Evolutionary conservation across 2,113 vertebrate species (phyloP).

Genomic region (Dendrocopos noguchii): DNA sequence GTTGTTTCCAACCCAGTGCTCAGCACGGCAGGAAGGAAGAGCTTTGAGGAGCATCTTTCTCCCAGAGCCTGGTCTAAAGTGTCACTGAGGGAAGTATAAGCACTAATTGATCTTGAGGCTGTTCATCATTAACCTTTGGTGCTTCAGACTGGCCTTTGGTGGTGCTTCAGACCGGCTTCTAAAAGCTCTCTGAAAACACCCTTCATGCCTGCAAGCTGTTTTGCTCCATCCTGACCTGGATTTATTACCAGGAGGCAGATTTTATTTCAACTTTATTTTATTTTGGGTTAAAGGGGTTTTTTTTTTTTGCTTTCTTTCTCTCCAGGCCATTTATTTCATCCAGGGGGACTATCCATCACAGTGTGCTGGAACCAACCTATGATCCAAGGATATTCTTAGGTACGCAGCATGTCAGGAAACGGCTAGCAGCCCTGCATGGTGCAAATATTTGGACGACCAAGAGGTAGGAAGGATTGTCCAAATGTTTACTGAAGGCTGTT

Average conservation of each 20-base stretch:
- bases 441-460: constrained; percentile 71
- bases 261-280: not conserved
- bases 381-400: constrained; percentile 31
- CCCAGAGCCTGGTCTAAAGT: not conserved
- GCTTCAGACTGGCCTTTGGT: not conserved
- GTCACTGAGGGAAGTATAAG: not conserved
- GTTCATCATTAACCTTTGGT: not conserved
- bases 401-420: constrained; percentile 46
- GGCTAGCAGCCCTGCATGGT: constrained; percentile 35
- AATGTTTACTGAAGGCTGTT: constrained; percentile 63
- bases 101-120: not conserved
- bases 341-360: constrained; percentile 3
- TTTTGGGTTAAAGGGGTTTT: too few species aligned
- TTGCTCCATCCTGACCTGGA: constrained; percentile 7
- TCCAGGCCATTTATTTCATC: constrained; percentile 1
- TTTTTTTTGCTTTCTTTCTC: not conserved
- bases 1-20: not conserved
- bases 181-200: constrained; percentile 34
- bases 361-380: not conserved
- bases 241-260: constrained; percentile 24
- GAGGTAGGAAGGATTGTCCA: constrained; percentile 67
- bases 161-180: not conserved
- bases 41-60: not conserved
- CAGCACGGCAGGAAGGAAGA: constrained; percentile 7
- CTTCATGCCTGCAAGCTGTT: not conserved